phyloP scores from a whole-genome alignment of 2,113 vertebrate species.

The Eublepharis macularius region DNA sequence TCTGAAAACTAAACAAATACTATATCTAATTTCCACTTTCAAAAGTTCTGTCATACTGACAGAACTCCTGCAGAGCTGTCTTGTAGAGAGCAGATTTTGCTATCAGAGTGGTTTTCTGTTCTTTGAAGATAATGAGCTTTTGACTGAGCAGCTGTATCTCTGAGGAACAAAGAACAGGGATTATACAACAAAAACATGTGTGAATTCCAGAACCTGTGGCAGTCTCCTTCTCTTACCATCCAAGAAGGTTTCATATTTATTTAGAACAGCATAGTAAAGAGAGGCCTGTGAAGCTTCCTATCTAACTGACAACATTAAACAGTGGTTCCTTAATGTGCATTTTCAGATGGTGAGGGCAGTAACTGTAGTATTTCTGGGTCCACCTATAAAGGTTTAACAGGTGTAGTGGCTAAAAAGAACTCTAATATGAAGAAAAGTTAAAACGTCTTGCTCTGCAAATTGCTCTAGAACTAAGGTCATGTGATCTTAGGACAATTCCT shows the following conservation, averaged over 20 bases:
- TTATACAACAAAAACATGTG: neutral
- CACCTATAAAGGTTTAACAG: neutral
- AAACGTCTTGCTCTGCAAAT: too few species aligned
- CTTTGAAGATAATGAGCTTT: constrained; percentile 11
- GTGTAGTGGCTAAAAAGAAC: neutral
- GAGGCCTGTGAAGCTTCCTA: neutral
- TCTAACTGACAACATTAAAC: neutral
- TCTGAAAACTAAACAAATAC: neutral
- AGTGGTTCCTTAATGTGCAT: neutral
- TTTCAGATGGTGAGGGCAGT: neutral
- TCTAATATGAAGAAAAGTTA: too few species aligned
- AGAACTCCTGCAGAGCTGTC: neutral
- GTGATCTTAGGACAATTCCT: too few species aligned
- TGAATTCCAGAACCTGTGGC: neutral
- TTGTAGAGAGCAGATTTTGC: neutral
- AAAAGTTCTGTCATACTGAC: constrained; percentile 1
- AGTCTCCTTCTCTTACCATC: neutral
- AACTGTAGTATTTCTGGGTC: neutral
- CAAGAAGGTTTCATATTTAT: neutral
- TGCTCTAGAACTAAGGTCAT: too few species aligned
- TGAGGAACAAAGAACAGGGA: neutral
- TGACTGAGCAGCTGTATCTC: neutral
- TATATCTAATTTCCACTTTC: neutral
- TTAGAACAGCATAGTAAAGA: neutral
- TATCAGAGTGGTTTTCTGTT: neutral